Conservation (phyloP, 2,113 vertebrate species). For the Grammomys surdaster region DNA sequence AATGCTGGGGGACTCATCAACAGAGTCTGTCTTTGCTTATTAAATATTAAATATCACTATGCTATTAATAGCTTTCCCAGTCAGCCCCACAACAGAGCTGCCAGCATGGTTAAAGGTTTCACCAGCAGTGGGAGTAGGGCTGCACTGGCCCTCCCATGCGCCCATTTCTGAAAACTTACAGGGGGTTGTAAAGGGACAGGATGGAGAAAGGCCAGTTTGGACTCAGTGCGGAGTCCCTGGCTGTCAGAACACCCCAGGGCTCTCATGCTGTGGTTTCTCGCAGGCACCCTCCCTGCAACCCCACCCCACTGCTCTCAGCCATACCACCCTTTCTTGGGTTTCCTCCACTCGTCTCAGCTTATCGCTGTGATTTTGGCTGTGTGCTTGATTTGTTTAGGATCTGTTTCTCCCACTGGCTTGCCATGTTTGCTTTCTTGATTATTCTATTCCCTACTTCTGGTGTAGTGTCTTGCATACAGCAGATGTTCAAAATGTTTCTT, state of each 20-base stretch:
- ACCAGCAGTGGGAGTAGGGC: background rate
- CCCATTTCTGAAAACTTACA: constrained; percentile 20
- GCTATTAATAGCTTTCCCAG: constrained; percentile 63
- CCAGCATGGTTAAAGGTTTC: background rate
- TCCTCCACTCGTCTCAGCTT: constrained; percentile 10
- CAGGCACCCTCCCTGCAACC: background rate
- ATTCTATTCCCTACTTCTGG: constrained; percentile 39
- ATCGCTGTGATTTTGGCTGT: constrained; percentile 57
- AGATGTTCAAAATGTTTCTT: constrained; percentile 40
- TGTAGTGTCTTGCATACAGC: constrained; percentile 50
- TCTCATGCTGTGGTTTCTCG: constrained; percentile 29
- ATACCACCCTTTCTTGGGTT: constrained; percentile 20
- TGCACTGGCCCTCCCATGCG: background rate
- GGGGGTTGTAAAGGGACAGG: constrained; percentile 11
- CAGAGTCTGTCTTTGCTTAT: constrained; percentile 27
- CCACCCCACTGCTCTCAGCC: background rate
- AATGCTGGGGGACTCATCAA: constrained; percentile 43
- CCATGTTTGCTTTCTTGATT: constrained; percentile 51
- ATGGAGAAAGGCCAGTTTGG: background rate
- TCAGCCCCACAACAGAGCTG: constrained; percentile 53
- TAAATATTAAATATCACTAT: constrained; percentile 61
- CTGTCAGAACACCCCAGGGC: constrained; percentile 14
- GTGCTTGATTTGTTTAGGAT: constrained; percentile 45
- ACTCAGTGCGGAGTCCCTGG: background rate
- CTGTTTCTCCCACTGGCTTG: constrained; percentile 38